Conservation (phyloP, 2,113 vertebrate genomes). For the Acanthochromis polyacanthus region DNA sequence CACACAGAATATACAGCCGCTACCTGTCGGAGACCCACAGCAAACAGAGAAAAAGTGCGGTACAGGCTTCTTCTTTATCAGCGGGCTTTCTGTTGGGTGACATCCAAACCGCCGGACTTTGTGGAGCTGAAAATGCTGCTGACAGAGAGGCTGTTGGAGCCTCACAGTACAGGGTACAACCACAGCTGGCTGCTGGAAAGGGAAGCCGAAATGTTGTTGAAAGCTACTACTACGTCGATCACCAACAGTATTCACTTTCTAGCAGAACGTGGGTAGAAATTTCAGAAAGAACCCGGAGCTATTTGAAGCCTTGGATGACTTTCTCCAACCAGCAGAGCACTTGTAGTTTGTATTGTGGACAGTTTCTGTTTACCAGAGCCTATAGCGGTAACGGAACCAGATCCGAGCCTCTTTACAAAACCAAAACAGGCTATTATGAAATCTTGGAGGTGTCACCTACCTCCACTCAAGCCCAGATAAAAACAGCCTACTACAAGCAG, state of each 20-base stretch:
- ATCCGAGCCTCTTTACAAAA: slow-evolving; percentile 65
- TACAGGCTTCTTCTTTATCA: background rate
- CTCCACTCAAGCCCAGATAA: slow-evolving; percentile 90
- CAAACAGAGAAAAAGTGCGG: fast-evolving
- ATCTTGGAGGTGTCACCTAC: slow-evolving; percentile 82
- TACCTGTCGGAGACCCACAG: background rate
- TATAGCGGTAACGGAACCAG: slow-evolving; percentile 42
- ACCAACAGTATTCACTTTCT: too few species aligned
- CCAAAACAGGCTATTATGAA: slow-evolving; percentile 87
- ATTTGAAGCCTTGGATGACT: background rate
- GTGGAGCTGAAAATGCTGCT: background rate
- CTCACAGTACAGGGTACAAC: background rate
- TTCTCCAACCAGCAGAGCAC: background rate
- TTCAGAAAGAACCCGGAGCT: background rate
- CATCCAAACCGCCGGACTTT: background rate
- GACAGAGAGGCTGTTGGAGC: background rate
- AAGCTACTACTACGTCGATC: too few species aligned
- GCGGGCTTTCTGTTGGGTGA: background rate
- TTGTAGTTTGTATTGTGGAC: background rate
- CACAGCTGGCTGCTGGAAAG: background rate
- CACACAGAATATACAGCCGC: background rate
- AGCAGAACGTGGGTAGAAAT: fast-evolving
- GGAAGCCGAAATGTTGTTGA: background rate
- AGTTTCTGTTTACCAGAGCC: slow-evolving; percentile 24
- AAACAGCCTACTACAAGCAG: slow-evolving; percentile 92